Evolutionary conservation across 2,888 invertebrate genomes (phyloP), one percentile per base, ranked within the genome.

Genomic region (Scaptomyza parva): DNA sequence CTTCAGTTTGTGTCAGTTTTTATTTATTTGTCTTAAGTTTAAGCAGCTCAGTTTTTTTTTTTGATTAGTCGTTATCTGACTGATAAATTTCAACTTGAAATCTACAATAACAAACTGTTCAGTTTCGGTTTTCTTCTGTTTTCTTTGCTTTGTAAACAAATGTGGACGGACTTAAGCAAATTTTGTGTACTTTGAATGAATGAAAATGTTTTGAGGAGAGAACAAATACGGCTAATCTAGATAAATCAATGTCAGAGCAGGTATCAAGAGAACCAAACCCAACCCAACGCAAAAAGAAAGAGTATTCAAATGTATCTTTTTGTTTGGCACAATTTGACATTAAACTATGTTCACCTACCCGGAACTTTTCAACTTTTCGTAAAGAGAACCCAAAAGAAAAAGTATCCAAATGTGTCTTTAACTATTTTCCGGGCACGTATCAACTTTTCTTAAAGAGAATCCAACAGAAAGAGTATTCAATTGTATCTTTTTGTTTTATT

Each of bases 281-380:
- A 33, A 5, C 5, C n/a, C 1, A 33, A n/a, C n/a, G n/a, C n/a
- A n/a, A n/a, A n/a, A n/a, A n/a, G 7, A 14, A 1, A 63, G 45
- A 22, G 63, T 35, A 63, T 45, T 45, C 17, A n/a, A 18, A 9
- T 50, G 26, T 37, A 9, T 41, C 14, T 6, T 47, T 33, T 64
- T n/a, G 22, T 17, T 45, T 20, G 26, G 14, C 26, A 39, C 39
- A 9, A 44, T 50, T 51, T 43, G 44, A 9, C 53, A 30, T 41
- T 62, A 33, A 63, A 51, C 37, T 28, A 66, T 58, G 63, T n/a
- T 58, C n/a, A n/a, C n/a, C n/a, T n/a, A n/a, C n/a, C n/a, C n/a
- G n/a, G n/a, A n/a, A n/a, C n/a, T n/a, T n/a, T n/a, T n/a, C n/a
- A n/a, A n/a, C n/a, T n/a, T n/a, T n/a, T n/a, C n/a, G n/a, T n/a